phyloP scores from a whole-genome alignment of 2,888 invertebrate genomes.

The Brachypterus glaber region DNA sequence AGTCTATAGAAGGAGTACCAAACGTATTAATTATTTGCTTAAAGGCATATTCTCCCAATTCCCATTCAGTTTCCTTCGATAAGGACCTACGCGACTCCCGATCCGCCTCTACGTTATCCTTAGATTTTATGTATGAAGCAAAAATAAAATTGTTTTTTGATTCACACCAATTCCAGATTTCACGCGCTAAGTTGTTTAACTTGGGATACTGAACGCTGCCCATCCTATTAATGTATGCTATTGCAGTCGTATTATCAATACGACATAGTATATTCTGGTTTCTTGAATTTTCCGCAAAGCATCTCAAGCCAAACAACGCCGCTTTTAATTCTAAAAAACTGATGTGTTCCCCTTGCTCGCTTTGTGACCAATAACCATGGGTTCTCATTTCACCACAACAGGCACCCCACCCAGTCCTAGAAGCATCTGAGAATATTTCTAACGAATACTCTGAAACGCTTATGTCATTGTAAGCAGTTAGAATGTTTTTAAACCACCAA shows the following conservation, averaged over 20 bases:
- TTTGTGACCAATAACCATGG: constrained; percentile 21
- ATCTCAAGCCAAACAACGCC: constrained; percentile 21
- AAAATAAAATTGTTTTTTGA: constrained; percentile 18
- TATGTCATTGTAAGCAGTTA: constrained; percentile 10
- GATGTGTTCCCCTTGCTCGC: constrained; percentile 20
- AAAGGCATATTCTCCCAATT: neutral
- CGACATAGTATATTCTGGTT: constrained; percentile 19
- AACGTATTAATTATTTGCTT: neutral
- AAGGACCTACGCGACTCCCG: constrained; percentile 9
- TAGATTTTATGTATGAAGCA: constrained; percentile 20
- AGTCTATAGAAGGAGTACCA: constrained; percentile 3
- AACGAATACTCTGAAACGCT: constrained; percentile 12
- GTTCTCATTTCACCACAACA: constrained; percentile 15
- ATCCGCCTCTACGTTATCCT: constrained; percentile 19
- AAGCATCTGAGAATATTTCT: constrained; percentile 24
- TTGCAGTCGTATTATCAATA: constrained; percentile 22
- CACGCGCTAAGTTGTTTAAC: constrained; percentile 18
- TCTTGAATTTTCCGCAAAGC: constrained; percentile 17
- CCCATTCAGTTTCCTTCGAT: constrained; percentile 9
- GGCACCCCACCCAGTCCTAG: constrained; percentile 22
- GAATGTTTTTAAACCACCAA: constrained; percentile 19
- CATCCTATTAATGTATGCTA: constrained; percentile 22
- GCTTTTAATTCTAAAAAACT: constrained; percentile 24
- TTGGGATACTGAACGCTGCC: constrained; percentile 18
- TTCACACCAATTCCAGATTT: constrained; percentile 25